phyloP scores from a whole-genome alignment of 2,113 vertebrate genomes.

The Cinclus cinclus region DNA sequence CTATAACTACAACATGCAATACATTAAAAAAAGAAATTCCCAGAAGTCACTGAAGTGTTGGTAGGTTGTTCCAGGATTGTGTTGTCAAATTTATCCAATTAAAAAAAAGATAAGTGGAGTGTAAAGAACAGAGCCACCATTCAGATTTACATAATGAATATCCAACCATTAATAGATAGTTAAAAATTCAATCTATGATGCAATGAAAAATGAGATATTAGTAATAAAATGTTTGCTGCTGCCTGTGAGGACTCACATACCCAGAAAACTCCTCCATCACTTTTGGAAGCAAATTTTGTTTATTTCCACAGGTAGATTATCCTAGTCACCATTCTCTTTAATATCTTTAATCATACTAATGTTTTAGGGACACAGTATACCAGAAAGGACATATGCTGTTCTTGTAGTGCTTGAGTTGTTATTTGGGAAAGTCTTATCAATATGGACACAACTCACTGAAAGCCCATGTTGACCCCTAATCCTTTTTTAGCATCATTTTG shows the following conservation, averaged over 20 bases:
- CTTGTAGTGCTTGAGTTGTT: background rate
- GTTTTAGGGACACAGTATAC: background rate
- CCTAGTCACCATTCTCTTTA: background rate
- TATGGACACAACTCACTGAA: background rate
- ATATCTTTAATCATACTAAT: background rate
- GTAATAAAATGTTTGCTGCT: background rate
- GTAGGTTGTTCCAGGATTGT: background rate
- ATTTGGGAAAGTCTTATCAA: background rate
- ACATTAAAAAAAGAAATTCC: background rate
- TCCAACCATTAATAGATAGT: background rate
- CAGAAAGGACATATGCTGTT: fast-evolving
- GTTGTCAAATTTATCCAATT: background rate
- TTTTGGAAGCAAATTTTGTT: background rate
- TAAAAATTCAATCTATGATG: background rate
- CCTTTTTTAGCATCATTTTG: background rate
- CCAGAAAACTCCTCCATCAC: background rate
- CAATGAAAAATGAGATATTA: background rate
- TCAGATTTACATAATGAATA: background rate
- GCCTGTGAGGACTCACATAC: background rate
- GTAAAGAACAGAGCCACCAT: background rate
- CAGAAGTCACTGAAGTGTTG: background rate
- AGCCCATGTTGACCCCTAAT: background rate
- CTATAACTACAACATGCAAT: background rate
- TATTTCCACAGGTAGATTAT: background rate
- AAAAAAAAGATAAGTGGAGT: conserved; percentile 22